Percentiles rank a stretch among this genome's conserved stretches.
phyloP scores from a whole-genome alignment of 2,888 invertebrate species.

The Caenorhabditis afra region DNA sequence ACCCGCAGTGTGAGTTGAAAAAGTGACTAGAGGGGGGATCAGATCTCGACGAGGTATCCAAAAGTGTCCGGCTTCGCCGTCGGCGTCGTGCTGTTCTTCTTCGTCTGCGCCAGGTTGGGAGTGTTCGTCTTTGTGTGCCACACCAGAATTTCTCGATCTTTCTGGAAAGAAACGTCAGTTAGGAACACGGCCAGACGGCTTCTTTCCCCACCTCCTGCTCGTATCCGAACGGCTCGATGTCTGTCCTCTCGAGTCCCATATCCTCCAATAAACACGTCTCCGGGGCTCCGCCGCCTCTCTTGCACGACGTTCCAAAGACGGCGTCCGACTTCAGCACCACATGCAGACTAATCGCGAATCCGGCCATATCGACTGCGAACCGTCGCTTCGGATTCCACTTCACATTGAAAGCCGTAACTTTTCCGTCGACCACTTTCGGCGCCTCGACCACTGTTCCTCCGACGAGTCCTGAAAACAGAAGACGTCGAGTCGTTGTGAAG shows the following conservation, averaged over 20 bases:
- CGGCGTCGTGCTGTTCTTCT: constrained; percentile 33
- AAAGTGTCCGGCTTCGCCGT: constrained; percentile 24
- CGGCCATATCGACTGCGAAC: constrained; percentile 76
- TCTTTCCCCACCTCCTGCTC: constrained; percentile 40
- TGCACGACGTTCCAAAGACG: constrained; percentile 66
- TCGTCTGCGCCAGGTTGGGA: constrained; percentile 41
- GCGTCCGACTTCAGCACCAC: constrained; percentile 59
- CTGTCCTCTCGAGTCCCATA: constrained; percentile 61
- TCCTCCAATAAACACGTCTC: constrained; percentile 74
- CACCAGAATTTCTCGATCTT: constrained; percentile 60
- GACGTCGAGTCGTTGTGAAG: neutral
- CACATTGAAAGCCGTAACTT: constrained; percentile 70
- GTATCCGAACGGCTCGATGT: constrained; percentile 73
- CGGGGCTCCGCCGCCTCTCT: constrained; percentile 68
- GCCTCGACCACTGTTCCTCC: constrained; percentile 71
- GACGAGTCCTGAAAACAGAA: constrained; percentile 62
- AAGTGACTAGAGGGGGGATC: neutral
- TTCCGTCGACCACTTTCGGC: constrained; percentile 66
- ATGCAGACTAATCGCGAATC: constrained; percentile 70
- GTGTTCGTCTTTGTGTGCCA: constrained; percentile 66
- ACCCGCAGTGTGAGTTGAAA: constrained; percentile 12
- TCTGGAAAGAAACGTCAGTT: constrained; percentile 26
- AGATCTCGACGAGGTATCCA: constrained; percentile 46
- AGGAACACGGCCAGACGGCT: too few relatives aligned
- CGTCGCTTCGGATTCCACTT: constrained; percentile 67